phyloP scores from a whole-genome alignment of 2,888 invertebrate species.

The Crioceris asparagi region DNA sequence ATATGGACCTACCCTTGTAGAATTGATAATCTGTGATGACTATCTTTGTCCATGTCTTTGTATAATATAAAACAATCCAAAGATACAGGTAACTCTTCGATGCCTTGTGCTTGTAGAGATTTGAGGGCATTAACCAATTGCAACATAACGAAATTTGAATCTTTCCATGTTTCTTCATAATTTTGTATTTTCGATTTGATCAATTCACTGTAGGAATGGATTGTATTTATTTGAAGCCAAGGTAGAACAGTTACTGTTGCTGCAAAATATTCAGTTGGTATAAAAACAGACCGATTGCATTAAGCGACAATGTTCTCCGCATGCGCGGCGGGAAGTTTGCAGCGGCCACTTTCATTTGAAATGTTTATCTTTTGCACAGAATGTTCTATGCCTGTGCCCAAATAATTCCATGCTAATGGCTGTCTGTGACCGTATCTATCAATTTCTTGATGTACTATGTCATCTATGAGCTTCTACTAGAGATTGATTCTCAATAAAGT shows the following conservation, averaged over 20 bases:
- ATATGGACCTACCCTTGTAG: slow-evolving; percentile 54
- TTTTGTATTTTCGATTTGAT: slow-evolving; percentile 44
- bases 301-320: no score
- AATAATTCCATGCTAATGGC: no score
- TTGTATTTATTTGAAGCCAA: slow-evolving; percentile 62
- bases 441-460: no score
- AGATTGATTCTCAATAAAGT: no score
- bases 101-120: slow-evolving; percentile 70
- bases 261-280: no score
- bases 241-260: slow-evolving; percentile 70
- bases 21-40: slow-evolving; percentile 57
- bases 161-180: slow-evolving; percentile 42
- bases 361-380: no score
- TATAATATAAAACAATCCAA: slow-evolving; percentile 63
- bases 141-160: slow-evolving; percentile 66
- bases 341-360: no score
- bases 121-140: slow-evolving; percentile 75
- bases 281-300: no score
- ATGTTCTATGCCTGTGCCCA: no score
- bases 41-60: slow-evolving; percentile 52
- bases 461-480: no score
- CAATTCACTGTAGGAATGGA: slow-evolving; percentile 56
- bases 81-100: slow-evolving; percentile 64
- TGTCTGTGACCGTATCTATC: no score
- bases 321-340: no score